Evolutionary conservation across 2,113 vertebrate genomes (phyloP), one percentile per base, ranked within the genome.

Genomic region (Typhlomys cinereus): DNA sequence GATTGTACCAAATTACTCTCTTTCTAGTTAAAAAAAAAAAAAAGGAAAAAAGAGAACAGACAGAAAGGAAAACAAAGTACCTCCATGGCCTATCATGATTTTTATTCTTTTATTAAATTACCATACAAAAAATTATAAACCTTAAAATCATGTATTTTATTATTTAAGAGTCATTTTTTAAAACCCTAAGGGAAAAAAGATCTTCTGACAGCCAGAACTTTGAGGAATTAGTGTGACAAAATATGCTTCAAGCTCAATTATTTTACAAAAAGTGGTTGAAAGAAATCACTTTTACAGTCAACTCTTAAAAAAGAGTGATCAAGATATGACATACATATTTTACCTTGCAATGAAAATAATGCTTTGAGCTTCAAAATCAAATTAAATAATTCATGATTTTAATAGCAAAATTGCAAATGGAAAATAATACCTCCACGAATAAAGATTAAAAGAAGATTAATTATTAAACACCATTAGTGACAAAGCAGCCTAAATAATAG

Each of bases 201-300:
- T 14, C 1, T 71, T 92, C 46, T 87, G 86, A 94, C 2, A 90
- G 21, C 0, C 57, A 93, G 52, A 5, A 73, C 71, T 88, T 91
- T 92, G 82, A 95, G 95, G 83, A 90, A 64, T 90, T 48, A 78
- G 14, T 92, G 59, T 95, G 41, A 84, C n/a, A 71, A 95, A 95
- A 89, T 82, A 89, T 54, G 74, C 89, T 95, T 96, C 76, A 80
- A 88, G 57, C 74, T 74, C 76, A 92, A 95, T 95, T 95, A 93
- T 76, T 89, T 25, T n/a, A n/a, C 59, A 82, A 96, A n/a, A 14
- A 64, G 0, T 74, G 17, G 39, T 48, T n/a, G 41, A 94, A 96
- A 88, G 59, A 84, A 67, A 29, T 71, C 93, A 80, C 62, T 80
- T 67, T 66, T 50, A 62, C 59, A 96, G 20, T 8, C 4, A 27